A percentile compares a stretch with the other conserved stretches of the same genome.
Evolutionary conservation across 2,888 invertebrate species (phyloP).

Genomic region (Euzophera pinguis): DNA sequence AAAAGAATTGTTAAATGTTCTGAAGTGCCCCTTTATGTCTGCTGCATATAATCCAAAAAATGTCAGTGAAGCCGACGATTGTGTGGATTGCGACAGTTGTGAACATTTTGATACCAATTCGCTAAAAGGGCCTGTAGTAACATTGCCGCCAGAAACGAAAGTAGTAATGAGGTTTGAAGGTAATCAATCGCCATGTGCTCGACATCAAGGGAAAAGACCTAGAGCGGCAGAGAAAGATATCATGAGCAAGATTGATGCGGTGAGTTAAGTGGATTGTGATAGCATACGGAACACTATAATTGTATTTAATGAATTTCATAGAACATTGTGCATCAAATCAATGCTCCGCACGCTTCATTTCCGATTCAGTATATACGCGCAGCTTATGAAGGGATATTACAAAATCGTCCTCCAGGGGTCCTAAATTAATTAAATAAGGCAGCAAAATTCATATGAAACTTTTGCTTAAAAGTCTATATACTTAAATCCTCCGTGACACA

Average conservation of each 20-base stretch:
- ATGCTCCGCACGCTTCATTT: no score
- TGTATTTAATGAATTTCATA: no score
- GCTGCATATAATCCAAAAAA: background rate
- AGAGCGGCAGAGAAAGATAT: constrained; percentile 27
- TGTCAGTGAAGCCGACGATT: constrained; percentile 13
- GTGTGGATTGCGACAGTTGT: constrained; percentile 7
- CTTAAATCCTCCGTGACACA: no score
- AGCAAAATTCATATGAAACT: no score
- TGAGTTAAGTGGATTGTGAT: constrained; percentile 27
- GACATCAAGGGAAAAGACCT: constrained; percentile 18
- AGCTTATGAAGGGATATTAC: no score
- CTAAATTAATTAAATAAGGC: no score
- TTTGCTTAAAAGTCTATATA: no score
- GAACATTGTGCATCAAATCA: no score
- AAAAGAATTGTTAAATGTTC: background rate
- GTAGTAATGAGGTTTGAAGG: constrained; percentile 48
- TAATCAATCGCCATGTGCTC: constrained; percentile 19
- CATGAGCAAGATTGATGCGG: constrained; percentile 44
- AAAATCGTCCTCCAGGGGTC: no score
- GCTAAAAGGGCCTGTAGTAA: constrained; percentile 48
- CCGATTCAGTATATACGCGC: no score
- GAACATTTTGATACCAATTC: constrained; percentile 25
- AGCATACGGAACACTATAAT: no score
- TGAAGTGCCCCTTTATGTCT: background rate
- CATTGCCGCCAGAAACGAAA: constrained; percentile 49